phyloP scores from a whole-genome alignment of 2,888 invertebrate genomes.

The Hoplodrina blanda region DNA sequence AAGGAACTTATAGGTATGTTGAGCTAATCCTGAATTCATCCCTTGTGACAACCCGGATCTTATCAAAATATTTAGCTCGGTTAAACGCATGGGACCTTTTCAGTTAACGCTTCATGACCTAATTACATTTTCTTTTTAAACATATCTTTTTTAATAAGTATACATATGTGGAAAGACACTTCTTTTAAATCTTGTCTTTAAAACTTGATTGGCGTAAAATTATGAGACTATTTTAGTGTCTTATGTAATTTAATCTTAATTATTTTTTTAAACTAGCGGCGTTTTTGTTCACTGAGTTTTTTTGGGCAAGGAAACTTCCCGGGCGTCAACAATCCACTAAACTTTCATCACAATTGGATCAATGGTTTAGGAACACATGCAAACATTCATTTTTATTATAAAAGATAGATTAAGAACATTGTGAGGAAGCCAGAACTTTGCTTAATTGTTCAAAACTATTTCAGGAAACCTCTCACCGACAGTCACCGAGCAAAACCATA shows the following conservation, averaged over 20 bases:
- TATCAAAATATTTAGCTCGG: constrained; percentile 31
- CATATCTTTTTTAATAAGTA: neutral
- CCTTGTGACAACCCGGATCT: constrained; percentile 17
- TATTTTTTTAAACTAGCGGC: neutral
- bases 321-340: too few species aligned
- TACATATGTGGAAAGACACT: too few species aligned
- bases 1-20: constrained; percentile 1
- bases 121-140: constrained; percentile 7
- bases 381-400: too few species aligned
- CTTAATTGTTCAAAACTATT: too few species aligned
- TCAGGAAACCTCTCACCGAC: neutral
- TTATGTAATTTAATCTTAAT: neutral
- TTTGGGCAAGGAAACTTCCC: too few species aligned
- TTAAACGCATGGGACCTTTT: constrained; percentile 2
- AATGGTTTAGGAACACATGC: too few species aligned
- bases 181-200: too few species aligned
- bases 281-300: too few species aligned
- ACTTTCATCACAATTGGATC: too few species aligned
- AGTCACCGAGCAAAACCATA: neutral
- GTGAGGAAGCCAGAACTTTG: too few species aligned
- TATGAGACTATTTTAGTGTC: neutral
- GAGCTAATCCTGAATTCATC: constrained; percentile 24
- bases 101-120: constrained; percentile 18
- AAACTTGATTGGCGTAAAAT: neutral
- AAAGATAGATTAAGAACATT: too few species aligned